A percentile compares a stretch with the other conserved stretches of the same genome.
phyloP scores from a whole-genome alignment of 2,797 vertebrate species.

The Hapalemur alaotrensis region DNA sequence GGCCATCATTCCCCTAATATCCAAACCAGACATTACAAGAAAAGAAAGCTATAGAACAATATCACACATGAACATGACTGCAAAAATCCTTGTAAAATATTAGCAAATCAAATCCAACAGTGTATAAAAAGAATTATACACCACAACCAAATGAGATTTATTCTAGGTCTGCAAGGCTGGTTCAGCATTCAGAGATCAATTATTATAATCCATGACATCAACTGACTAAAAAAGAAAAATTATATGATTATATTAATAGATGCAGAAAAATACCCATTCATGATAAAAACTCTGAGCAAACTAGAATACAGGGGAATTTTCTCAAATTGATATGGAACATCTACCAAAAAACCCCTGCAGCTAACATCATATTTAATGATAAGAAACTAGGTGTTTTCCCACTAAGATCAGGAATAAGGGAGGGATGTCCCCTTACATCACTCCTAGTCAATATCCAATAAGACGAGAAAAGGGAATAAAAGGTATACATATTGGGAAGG shows the following conservation, averaged over 20 bases:
- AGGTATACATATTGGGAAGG: neutral
- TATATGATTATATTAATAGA: neutral
- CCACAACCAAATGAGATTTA: neutral
- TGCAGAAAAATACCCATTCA: neutral
- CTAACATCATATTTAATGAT: neutral
- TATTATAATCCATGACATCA: neutral
- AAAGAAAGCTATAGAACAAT: neutral
- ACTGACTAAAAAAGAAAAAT: neutral
- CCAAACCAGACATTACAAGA: neutral
- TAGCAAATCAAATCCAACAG: neutral
- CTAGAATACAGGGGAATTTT: neutral
- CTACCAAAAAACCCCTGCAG: neutral
- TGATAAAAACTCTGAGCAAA: neutral
- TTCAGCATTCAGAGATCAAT: neutral
- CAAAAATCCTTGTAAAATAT: neutral
- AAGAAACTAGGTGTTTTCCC: neutral
- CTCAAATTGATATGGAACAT: neutral
- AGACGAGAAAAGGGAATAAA: neutral
- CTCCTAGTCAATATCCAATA: no score
- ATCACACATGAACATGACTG: neutral
- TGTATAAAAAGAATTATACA: neutral
- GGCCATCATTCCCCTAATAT: neutral
- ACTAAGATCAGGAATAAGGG: neutral
- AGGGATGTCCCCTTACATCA: no score
- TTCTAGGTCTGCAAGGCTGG: neutral